Base-by-base conservation (phyloP, 1,140 invertebrate genomes). In the Vollenhovia emeryi region DNA sequence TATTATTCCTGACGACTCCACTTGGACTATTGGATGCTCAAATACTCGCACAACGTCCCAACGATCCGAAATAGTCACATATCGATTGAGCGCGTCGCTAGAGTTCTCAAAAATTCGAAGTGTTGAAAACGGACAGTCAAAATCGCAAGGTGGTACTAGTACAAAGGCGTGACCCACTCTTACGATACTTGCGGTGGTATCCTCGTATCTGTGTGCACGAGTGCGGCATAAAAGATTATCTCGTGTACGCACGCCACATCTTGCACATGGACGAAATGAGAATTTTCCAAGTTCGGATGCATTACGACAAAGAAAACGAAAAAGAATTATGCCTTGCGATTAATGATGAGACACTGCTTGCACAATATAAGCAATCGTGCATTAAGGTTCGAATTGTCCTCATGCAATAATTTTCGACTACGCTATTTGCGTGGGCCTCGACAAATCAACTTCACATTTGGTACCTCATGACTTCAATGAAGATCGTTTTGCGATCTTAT, bases 171-270 rank as follows among this genome's bases (percentile, higher is more conserved):
- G 57, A 82, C 66, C 68, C 75, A 80, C 74, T 74, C 74, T 52
- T 57, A 50, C 79, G 24, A 66, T 36, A 36, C 60, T 59, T n/a
- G 43, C 73, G 9, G 30, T 40, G 36, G 15, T 40, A 33, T 43
- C 33, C 59, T 13, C n/a, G 21, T n/a, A 69, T 48, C 27, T 33
- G 43, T 64, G 85, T 85, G 87, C 84, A 89, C 68, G 79, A 52
- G 87, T 83, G 78, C 84, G 52, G 85, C 91, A 85, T 90, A 89
- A 92, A 88, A 92, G 86, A 68, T 85, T 50, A 69, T 33, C 60
- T 78, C 86, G 64, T 90, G 43, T 91, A 92, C 91, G 91, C 91
- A 84, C 50, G 66, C 76, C 84, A 86, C 68, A 52, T 66, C 50
- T 85, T 64, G 84, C 74, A 79, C 62, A 59, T 71, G 66, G 66